Evolutionary conservation across 2,888 invertebrate species (phyloP).

Genomic region (Onthophagus sagittarius): DNA sequence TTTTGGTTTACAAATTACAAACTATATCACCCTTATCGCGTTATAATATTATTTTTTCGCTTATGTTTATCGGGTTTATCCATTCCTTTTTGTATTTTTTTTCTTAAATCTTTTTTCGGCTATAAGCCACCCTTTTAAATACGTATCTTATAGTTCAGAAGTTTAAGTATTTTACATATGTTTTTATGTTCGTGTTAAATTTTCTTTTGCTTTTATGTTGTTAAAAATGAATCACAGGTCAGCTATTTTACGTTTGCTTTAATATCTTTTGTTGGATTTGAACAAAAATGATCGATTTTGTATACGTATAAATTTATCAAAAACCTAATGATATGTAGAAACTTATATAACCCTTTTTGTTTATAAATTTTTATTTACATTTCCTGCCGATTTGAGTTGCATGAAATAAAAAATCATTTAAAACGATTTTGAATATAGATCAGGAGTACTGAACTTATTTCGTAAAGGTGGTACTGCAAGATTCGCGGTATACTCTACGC

Average conservation of each 20-base stretch:
- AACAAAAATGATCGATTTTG: constrained; percentile 20
- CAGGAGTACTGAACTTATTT: too few relatives aligned
- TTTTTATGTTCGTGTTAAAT: constrained; percentile 14
- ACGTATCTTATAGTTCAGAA: constrained; percentile 33
- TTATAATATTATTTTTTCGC: constrained; percentile 19
- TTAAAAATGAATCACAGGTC: constrained; percentile 40
- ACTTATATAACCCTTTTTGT: not conserved
- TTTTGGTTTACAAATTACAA: constrained; percentile 48
- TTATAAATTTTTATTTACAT: not conserved
- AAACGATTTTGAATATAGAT: too few relatives aligned
- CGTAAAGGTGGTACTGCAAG: too few relatives aligned
- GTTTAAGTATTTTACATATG: not conserved
- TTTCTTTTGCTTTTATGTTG: not conserved
- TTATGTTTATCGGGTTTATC: too few relatives aligned
- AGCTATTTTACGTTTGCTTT: constrained; percentile 31
- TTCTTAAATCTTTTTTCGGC: not conserved
- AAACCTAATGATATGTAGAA: not conserved
- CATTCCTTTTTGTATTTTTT: not conserved
- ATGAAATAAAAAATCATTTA: constrained; percentile 5
- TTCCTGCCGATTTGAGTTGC: constrained; percentile 16
- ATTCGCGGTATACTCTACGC: too few relatives aligned
- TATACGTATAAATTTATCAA: not conserved
- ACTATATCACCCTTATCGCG: constrained; percentile 45
- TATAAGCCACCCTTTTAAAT: constrained; percentile 44
- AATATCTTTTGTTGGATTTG: not conserved